These are phyloP conservation scores for Lasioglossum zephyrum DNA, from an alignment of 2,888 invertebrate genomes.

Conservation along the genomic window DNA sequence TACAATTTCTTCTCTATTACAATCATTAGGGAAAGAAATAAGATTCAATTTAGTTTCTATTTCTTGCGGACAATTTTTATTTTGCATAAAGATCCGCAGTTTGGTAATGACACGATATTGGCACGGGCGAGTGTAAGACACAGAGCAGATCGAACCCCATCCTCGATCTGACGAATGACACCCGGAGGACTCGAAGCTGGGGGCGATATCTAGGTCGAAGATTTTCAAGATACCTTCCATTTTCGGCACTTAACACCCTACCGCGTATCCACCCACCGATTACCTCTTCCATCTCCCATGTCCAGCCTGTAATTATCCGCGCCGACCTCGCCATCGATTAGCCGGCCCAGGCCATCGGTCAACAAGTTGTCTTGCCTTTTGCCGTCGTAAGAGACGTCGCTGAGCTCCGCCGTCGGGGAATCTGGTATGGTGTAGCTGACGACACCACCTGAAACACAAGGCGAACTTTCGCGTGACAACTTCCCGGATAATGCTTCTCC, in stretches of 20 bases:
- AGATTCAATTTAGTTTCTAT: no score
- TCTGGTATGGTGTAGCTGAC: slow-evolving; percentile 86
- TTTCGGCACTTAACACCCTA: slow-evolving; percentile 57
- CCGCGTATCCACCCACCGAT: slow-evolving; percentile 66
- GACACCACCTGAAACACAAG: slow-evolving; percentile 85
- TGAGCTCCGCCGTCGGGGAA: slow-evolving; percentile 85
- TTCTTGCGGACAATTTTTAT: no score
- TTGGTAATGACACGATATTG: background rate
- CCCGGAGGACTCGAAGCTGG: background rate
- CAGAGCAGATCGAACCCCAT: background rate
- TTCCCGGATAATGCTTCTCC: slow-evolving; percentile 38
- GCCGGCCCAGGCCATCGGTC: slow-evolving; percentile 88
- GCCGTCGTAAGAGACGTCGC: slow-evolving; percentile 90
- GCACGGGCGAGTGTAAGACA: background rate
- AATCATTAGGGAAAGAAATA: no score
- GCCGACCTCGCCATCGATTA: slow-evolving; percentile 89
- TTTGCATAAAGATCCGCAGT: background rate
- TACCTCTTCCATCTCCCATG: slow-evolving; percentile 87
- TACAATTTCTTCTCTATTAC: no score
- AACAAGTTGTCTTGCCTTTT: slow-evolving; percentile 83
- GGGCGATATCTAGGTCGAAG: background rate
- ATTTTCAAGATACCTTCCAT: slow-evolving; percentile 10
- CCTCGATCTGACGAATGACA: background rate
- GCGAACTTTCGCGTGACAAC: slow-evolving; percentile 51
- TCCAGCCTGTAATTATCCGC: slow-evolving; percentile 87